Percentiles rank a stretch among this genome's conserved stretches.
Conservation (phyloP, 1,140 invertebrate genomes). For the Diprion similis region DNA sequence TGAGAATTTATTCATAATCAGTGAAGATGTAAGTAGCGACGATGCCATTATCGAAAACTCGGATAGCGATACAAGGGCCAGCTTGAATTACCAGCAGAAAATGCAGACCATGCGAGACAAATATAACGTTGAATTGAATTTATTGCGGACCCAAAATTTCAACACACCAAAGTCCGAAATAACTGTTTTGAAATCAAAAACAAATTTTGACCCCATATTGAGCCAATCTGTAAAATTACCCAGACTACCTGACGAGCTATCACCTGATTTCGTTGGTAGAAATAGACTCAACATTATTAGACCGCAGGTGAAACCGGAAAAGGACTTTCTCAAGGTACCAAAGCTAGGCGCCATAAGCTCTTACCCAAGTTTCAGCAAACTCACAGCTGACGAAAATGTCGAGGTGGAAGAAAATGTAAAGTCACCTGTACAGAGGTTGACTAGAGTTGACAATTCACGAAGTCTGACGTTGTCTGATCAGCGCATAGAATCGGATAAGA, state of each 20-base stretch:
- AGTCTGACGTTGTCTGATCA: not conserved
- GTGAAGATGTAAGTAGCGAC: not conserved
- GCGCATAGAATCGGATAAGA: not conserved
- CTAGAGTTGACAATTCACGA: not conserved
- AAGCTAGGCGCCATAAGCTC: conserved; percentile 11
- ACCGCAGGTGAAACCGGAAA: not conserved
- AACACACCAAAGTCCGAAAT: no score
- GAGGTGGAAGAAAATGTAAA: conserved; percentile 2
- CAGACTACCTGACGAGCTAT: not conserved
- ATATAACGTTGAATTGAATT: no score
- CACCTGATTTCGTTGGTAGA: conserved; percentile 17
- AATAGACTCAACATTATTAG: conserved; percentile 19
- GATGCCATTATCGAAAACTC: not conserved
- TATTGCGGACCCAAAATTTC: no score
- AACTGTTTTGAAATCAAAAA: not conserved
- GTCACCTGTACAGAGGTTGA: not conserved
- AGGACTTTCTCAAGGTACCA: conserved; percentile 23
- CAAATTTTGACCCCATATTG: not conserved
- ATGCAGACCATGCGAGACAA: no score
- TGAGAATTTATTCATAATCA: not conserved
- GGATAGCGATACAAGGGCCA: not conserved
- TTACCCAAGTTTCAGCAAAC: conserved; percentile 28
- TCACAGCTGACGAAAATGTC: conserved; percentile 8
- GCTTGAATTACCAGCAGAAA: not conserved
- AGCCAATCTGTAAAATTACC: not conserved